phyloP scores from a whole-genome alignment of 2,113 vertebrate species.

The Microcebus griseorufus region DNA sequence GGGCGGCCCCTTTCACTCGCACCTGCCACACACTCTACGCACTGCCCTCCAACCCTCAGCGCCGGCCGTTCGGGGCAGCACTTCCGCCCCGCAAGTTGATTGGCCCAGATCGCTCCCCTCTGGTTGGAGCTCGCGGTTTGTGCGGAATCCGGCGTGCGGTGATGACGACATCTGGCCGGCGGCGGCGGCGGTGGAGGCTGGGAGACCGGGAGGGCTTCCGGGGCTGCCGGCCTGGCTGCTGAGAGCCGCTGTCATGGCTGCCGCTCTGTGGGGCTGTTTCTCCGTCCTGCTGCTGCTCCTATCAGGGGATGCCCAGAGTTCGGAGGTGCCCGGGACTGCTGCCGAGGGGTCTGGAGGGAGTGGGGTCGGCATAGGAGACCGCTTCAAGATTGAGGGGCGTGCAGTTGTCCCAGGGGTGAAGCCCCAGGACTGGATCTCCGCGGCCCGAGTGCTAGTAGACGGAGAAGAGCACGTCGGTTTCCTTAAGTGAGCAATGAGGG shows the following conservation, averaged over 20 bases:
- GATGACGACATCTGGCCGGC: constrained; percentile 52
- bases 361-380: constrained; percentile 84
- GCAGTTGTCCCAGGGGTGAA: constrained; percentile 93
- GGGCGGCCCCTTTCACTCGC: accelerated
- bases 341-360: constrained; percentile 59
- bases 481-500: constrained; percentile 88
- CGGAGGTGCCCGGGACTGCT: constrained; percentile 66
- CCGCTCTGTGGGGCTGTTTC: constrained; percentile 37
- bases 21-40: accelerated
- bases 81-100: constrained; percentile 10
- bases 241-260: constrained; percentile 76
- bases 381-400: constrained; percentile 95
- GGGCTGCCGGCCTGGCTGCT: background rate
- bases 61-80: accelerated
- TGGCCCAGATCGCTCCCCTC: background rate
- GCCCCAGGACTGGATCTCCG: constrained; percentile 95
- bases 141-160: background rate
- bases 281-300: constrained; percentile 59
- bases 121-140: background rate
- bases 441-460: constrained; percentile 92
- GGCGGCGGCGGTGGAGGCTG: background rate
- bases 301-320: constrained; percentile 69
- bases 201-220: constrained; percentile 33
- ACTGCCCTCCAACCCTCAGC: accelerated
- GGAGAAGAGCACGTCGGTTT: constrained; percentile 96